These are phyloP conservation scores for Rotaria magnacalcarata DNA, from an alignment of 2,888 invertebrate species.

Conservation along the genomic window DNA sequence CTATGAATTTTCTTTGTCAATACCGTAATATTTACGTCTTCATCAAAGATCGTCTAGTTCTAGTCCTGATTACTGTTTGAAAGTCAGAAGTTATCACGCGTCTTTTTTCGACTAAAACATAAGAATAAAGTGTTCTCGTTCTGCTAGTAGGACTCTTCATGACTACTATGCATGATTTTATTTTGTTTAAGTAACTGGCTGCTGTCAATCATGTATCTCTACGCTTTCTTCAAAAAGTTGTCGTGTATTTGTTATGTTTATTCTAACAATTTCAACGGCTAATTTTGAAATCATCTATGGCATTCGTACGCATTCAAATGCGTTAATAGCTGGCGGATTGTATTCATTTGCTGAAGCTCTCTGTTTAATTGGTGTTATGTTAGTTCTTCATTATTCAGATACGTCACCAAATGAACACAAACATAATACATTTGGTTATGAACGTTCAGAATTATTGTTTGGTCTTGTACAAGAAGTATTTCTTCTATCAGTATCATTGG, in stretches of 20 bases:
- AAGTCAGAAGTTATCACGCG: too few species aligned
- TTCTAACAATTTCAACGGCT: background rate
- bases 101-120: too few species aligned
- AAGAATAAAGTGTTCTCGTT: too few species aligned
- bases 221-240: background rate
- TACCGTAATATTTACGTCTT: too few species aligned
- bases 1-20: too few species aligned
- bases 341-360: constrained; percentile 30
- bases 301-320: background rate
- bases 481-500: constrained; percentile 13
- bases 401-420: background rate
- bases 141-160: too few species aligned
- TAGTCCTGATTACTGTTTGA: too few species aligned
- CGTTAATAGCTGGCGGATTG: background rate
- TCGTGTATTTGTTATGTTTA: constrained; percentile 3
- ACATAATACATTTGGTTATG: constrained; percentile 25
- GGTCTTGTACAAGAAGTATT: constrained; percentile 30
- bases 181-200: background rate
- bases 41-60: too few species aligned
- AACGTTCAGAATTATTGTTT: constrained; percentile 11
- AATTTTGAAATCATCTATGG: background rate
- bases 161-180: too few species aligned
- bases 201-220: background rate
- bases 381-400: background rate
- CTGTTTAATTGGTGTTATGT: background rate